Conservation (phyloP, 1,140 invertebrate species). For the Ctenoplectra terminalis region DNA sequence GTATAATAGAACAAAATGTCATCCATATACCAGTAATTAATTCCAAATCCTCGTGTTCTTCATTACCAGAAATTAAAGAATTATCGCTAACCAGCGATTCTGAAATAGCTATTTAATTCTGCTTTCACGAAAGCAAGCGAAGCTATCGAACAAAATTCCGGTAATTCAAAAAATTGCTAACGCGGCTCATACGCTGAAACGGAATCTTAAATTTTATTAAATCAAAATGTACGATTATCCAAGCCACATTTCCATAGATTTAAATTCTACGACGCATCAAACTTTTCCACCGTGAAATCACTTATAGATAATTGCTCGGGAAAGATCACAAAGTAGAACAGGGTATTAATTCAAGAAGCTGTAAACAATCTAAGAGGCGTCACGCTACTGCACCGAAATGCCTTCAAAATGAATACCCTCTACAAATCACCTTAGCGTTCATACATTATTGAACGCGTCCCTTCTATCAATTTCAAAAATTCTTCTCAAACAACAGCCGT, state of each 20-base stretch:
- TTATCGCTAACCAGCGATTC: not conserved
- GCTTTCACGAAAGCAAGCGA: too few species aligned
- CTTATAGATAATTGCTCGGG: not conserved
- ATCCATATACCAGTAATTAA: not conserved
- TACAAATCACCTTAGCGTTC: not conserved
- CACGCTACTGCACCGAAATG: too few species aligned
- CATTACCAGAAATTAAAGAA: not conserved
- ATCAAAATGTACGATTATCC: not conserved
- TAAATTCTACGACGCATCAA: not conserved
- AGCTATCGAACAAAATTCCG: not conserved
- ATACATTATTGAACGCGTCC: conserved; percentile 5
- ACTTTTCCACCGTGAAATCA: too few species aligned
- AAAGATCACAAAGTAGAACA: too few species aligned
- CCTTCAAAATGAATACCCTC: not conserved
- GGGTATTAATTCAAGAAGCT: conserved; percentile 4
- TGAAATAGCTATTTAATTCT: too few species aligned
- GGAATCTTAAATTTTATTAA: not conserved
- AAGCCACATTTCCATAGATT: not conserved
- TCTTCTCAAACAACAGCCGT: not conserved
- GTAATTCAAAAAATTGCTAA: not conserved
- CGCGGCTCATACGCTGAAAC: not conserved
- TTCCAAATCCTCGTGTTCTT: not conserved
- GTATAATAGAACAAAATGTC: not conserved
- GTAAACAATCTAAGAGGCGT: not conserved
- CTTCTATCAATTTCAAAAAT: not conserved